Evolutionary conservation across 2,888 invertebrate genomes (phyloP), one percentile per base, ranked within the genome.

Genomic region (Machimus atricapillus): DNA sequence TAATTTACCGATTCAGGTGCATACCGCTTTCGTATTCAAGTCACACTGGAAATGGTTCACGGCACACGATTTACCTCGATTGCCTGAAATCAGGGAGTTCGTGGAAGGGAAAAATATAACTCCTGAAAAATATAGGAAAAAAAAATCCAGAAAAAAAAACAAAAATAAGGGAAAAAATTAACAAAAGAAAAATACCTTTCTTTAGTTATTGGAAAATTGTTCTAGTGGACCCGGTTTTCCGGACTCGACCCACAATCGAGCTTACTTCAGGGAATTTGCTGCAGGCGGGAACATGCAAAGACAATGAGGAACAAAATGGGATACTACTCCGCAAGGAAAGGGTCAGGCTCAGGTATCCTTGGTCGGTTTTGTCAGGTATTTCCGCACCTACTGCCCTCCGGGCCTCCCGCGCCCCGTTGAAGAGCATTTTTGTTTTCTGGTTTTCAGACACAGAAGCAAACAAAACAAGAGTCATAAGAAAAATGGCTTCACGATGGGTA

Each of bases 1-100:
- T 86, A 86, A 86, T 86, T 86, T 86, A 76, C 76, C 76, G 34
- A 77, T 27, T 34, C 85, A 86, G 76, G 76, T 86, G 85, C 85
- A 86, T 86, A 7, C 37, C 37, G 43, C 37, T 46, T n/a, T 86
- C 77, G 52, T 86, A 86, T 86, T 86, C 85, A 76, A 77, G 85
- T 86, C 85, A 77, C 76, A 56, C 52, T 52, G 46, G 46, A 52
- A 76, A 76, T 52, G 76, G 76, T 86, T 86, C 77, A 77, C 19
- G 46, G 85, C 46, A 56, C 76, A 86, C 85, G 77, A 85, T 43
- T 85, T 85, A 85, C 85, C 74, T 74, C 74, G 52, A 81, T 81
- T 81, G 52, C 52, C 46, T 81, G 23, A 23, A 81, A 81, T 56
- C 46, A 81, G 56, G 83, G n/a, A 56, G 0, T 31, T 23, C 23